A percentile compares a stretch with the other conserved stretches of the same genome.
Conservation (phyloP, 2,888 invertebrate genomes). For the Gymnocheta viridis region DNA sequence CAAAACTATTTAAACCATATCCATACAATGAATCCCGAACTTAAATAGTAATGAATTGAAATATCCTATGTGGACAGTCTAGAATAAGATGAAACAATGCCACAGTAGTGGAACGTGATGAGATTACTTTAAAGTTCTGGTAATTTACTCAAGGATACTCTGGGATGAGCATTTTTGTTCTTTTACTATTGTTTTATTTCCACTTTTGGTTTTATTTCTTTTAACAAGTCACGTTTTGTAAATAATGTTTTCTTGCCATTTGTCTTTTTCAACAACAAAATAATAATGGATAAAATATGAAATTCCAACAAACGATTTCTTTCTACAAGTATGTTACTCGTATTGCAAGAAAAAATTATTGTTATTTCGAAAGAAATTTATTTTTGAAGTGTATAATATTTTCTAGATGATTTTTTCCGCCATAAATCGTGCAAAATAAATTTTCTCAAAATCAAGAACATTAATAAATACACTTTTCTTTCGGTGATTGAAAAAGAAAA, state of each 20-base stretch:
- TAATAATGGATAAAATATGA: background rate
- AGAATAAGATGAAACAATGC: too few relatives aligned
- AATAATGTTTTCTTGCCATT: constrained; percentile 27
- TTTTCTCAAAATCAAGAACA: too few relatives aligned
- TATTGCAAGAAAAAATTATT: background rate
- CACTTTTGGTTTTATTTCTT: constrained; percentile 19
- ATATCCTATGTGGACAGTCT: too few relatives aligned
- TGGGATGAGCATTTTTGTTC: background rate
- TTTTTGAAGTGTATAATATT: background rate
- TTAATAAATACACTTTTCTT: too few relatives aligned
- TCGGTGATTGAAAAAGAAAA: too few relatives aligned
- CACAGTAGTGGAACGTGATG: too few relatives aligned
- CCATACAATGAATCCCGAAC: too few relatives aligned
- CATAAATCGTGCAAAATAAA: too few relatives aligned
- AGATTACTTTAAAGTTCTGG: background rate
- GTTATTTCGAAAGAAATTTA: constrained; percentile 6
- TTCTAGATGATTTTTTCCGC: background rate
- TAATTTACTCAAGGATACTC: background rate
- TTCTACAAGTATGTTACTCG: background rate
- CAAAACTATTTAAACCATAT: too few relatives aligned
- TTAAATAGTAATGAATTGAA: too few relatives aligned
- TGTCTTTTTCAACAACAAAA: constrained; percentile 5
- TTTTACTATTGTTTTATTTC: constrained; percentile 39
- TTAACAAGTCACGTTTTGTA: constrained; percentile 56
- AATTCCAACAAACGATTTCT: background rate